Evolutionary conservation across 2,113 vertebrate genomes (phyloP).

Genomic region (Rhipidura dahli): DNA sequence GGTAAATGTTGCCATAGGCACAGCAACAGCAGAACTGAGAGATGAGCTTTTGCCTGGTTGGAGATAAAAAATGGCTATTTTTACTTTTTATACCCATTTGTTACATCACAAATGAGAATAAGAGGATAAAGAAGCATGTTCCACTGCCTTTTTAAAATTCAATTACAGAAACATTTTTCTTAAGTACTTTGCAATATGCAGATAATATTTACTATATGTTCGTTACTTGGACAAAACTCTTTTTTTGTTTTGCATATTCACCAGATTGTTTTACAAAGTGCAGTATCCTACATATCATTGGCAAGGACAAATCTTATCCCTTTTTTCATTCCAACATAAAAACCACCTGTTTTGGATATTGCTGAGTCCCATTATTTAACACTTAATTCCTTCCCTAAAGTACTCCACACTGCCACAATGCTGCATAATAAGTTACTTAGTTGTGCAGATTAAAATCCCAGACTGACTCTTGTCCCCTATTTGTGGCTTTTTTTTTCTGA

Average conservation of each 20-base stretch:
- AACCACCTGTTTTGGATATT: background rate
- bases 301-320: background rate
- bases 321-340: background rate
- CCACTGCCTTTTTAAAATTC: background rate
- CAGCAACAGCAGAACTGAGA: slow-evolving; percentile 2
- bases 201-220: slow-evolving; percentile 6
- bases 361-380: background rate
- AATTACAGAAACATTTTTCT: background rate
- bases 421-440: background rate
- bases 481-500: background rate
- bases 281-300: background rate
- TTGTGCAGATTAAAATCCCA: background rate
- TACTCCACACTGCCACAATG: background rate
- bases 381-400: background rate
- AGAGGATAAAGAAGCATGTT: background rate
- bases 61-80: slow-evolving; percentile 45
- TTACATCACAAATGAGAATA: slow-evolving; percentile 14
- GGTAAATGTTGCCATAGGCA: slow-evolving; percentile 54
- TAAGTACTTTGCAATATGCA: background rate
- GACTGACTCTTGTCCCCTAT: background rate
- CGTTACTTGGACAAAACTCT: background rate
- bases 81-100: background rate
- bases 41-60: slow-evolving; percentile 3
- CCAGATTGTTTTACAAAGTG: background rate
- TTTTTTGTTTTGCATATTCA: background rate